Conservation (phyloP, 2,113 vertebrate species). For the Ophiodon elongatus region DNA sequence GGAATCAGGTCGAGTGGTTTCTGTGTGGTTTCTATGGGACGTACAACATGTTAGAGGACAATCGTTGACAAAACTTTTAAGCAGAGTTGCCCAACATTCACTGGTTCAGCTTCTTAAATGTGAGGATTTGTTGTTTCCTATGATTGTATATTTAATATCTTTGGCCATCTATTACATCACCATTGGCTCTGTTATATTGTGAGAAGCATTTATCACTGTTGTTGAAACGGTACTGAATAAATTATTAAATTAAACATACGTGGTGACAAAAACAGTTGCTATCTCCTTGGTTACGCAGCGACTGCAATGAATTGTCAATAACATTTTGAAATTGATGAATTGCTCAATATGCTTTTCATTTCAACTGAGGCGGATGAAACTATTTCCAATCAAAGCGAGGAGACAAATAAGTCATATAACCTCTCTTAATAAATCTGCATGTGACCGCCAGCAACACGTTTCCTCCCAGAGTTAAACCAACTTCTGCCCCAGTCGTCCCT, state of each 20-base stretch:
- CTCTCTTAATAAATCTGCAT: background rate
- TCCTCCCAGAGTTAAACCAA: conserved; percentile 26
- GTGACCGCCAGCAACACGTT: background rate
- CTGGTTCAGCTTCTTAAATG: background rate
- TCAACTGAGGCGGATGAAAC: background rate
- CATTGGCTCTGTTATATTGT: background rate
- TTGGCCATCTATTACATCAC: background rate
- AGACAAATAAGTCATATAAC: conserved; percentile 2
- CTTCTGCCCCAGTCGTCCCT: background rate
- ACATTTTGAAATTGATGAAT: background rate
- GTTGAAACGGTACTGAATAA: background rate
- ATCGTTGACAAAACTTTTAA: background rate
- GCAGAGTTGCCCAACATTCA: background rate
- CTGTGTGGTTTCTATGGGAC: background rate
- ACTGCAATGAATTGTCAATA: background rate
- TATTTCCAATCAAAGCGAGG: background rate
- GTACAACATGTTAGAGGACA: background rate
- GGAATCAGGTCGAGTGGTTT: background rate
- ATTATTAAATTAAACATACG: background rate
- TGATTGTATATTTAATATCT: background rate
- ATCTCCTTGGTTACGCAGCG: background rate
- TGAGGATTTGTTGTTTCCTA: background rate
- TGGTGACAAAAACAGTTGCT: background rate
- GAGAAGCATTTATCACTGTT: background rate
- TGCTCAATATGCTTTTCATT: background rate